A percentile compares a stretch with the other conserved stretches of the same genome.
These are phyloP conservation scores for Poliocrania exsul DNA, from an alignment of 2,797 vertebrate genomes.

Conservation along the genomic window DNA sequence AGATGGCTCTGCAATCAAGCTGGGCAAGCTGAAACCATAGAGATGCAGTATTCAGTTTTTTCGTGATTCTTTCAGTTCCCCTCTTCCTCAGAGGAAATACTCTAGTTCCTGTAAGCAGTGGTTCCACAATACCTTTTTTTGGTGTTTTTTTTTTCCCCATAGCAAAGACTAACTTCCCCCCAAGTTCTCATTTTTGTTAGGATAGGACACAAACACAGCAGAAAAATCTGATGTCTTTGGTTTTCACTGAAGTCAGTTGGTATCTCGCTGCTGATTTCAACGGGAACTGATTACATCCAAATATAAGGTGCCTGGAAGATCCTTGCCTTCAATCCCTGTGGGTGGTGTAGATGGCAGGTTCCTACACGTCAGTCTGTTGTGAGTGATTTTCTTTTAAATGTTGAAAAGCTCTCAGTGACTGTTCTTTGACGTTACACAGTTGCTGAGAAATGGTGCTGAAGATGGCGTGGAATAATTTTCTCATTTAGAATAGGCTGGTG, in stretches of 20 bases:
- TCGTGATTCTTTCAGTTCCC: background rate
- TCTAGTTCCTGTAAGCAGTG: background rate
- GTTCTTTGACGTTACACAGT: background rate
- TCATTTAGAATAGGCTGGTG: background rate
- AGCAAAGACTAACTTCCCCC: background rate
- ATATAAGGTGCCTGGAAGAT: background rate
- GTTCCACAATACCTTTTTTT: background rate
- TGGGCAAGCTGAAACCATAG: constrained; percentile 13
- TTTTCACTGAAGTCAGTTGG: background rate
- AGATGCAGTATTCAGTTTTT: background rate
- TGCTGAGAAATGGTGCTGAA: background rate
- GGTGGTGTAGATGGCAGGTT: background rate
- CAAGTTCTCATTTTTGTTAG: background rate
- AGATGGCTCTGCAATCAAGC: constrained; percentile 66
- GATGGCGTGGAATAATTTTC: background rate
- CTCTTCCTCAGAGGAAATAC: background rate
- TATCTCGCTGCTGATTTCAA: background rate
- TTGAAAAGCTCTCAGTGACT: background rate
- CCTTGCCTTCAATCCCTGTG: background rate
- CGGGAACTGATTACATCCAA: background rate
- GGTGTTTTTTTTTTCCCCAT: rapidly evolving
- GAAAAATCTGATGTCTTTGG: background rate
- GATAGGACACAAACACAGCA: background rate
- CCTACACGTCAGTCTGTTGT: background rate
- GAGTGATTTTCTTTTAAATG: background rate